A percentile compares a stretch with the other conserved stretches of the same genome.
Evolutionary conservation across 1,140 invertebrate species (phyloP).

Genomic region (Heliconius hewitsoni): DNA sequence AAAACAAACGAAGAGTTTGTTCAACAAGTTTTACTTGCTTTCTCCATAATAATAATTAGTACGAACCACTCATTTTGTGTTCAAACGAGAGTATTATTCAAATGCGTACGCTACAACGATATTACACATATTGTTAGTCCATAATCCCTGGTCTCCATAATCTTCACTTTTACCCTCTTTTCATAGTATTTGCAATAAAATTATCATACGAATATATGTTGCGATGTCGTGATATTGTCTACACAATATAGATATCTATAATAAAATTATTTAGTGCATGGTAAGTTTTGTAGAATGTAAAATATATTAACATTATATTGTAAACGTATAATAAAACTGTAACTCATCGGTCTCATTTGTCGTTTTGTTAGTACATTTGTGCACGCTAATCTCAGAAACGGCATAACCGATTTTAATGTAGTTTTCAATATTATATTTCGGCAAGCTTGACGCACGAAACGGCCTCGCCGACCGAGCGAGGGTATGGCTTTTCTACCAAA

Average conservation of each 20-base stretch:
- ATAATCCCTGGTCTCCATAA: constrained; percentile 48
- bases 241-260: not conserved
- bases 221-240: constrained; percentile 25
- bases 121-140: constrained; percentile 54
- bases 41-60: constrained; percentile 52
- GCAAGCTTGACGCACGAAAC: no score
- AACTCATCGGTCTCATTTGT: no score
- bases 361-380: no score
- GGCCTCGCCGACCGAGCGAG: no score
- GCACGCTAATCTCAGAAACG: no score
- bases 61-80: constrained; percentile 46
- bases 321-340: no score
- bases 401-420: no score
- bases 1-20: constrained; percentile 6
- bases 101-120: constrained; percentile 55
- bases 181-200: constrained; percentile 62
- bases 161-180: constrained; percentile 74
- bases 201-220: constrained; percentile 68
- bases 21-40: constrained; percentile 34
- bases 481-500: no score
- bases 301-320: not conserved
- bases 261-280: constrained; percentile 17
- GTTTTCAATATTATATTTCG: no score
- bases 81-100: constrained; percentile 71
- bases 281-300: not conserved